Base-by-base conservation (phyloP, 2,888 invertebrate genomes). In the Drosophila sordidapex region DNA sequence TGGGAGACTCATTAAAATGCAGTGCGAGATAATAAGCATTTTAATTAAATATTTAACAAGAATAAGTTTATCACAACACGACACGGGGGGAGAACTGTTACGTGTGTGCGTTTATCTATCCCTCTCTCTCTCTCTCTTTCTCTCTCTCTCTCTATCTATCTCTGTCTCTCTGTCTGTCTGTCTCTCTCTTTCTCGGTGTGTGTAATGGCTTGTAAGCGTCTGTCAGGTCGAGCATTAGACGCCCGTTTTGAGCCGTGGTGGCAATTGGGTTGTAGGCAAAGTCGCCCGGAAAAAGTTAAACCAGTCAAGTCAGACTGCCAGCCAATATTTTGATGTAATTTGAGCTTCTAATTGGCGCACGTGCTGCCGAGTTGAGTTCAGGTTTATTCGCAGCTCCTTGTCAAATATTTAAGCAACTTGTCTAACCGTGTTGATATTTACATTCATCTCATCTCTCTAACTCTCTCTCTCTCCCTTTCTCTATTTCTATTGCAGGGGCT, bases 401-500 rank as follows among this genome's bases (percentile, higher is more conserved):
- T 66, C 78, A 79, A 79, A 79, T 74, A 79, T 79, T 79, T 79
- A 74, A 74, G 62, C 78, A 81, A 79, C 74, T 86, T 82, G 79
- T 78, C 81, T 69, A 76, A 78, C 78, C 69, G 71, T 83, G 79
- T 72, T 74, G 70, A 72, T 72, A 71, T 75, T 79, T 71, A 67
- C 74, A 70, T 83, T 71, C 69, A 74, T 60, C 73, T 78, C 62
- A 46, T 48, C 64, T 61, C 70, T 53, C 69, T 62, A 68, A 67
- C 70, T 63, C 33, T 73, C 58, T 48, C 61, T 69, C 70, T 60
- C 33, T 21, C 53, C n/a, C 40, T 31, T 33, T 18, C 43, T 33
- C 15, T 31, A 33, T 38, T 8, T 73, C 15, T 66, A 13, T 95
- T 95, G 81, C 96, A 99, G 99, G 95, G 99, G 99, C 93, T 99